A percentile compares a stretch with the other conserved stretches of the same genome.
Evolutionary conservation across 2,113 vertebrate genomes (phyloP).

Genomic region (Cinclus mexicanus): DNA sequence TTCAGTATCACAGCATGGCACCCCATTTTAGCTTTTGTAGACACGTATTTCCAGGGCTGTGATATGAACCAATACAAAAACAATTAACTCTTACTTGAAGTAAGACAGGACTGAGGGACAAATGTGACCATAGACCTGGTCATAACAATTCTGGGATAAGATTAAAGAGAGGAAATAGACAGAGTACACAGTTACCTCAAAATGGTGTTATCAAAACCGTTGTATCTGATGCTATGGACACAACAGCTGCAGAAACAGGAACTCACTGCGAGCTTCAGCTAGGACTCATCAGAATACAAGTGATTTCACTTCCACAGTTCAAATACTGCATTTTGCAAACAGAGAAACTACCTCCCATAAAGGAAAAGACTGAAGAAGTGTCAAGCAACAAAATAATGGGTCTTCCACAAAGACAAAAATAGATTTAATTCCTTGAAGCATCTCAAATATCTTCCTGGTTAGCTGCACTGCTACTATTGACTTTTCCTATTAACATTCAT

Average conservation of each 20-base stretch:
- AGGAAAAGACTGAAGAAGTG: not conserved
- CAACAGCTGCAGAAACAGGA: not conserved
- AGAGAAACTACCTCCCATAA: not conserved
- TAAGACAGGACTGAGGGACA: not conserved
- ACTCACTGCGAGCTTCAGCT: not conserved
- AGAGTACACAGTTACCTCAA: not conserved
- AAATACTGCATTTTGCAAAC: not conserved
- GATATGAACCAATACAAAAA: not conserved
- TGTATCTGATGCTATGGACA: not conserved
- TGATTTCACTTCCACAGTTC: not conserved
- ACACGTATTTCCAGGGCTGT: not conserved
- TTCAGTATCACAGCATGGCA: not conserved
- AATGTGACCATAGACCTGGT: not conserved
- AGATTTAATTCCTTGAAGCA: not conserved
- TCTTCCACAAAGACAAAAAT: not conserved
- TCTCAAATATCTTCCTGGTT: not conserved
- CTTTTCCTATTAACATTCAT: not conserved
- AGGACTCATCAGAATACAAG: not conserved
- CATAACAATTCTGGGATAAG: not conserved
- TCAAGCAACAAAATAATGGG: not conserved
- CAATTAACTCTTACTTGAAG: not conserved
- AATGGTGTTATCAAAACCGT: not conserved
- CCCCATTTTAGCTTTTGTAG: not conserved
- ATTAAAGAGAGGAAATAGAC: not conserved
- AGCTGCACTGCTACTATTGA: not conserved